Evolutionary conservation across 2,888 invertebrate species (phyloP), one percentile per base, ranked within the genome.

Genomic region (Lithophane semibrunnea): DNA sequence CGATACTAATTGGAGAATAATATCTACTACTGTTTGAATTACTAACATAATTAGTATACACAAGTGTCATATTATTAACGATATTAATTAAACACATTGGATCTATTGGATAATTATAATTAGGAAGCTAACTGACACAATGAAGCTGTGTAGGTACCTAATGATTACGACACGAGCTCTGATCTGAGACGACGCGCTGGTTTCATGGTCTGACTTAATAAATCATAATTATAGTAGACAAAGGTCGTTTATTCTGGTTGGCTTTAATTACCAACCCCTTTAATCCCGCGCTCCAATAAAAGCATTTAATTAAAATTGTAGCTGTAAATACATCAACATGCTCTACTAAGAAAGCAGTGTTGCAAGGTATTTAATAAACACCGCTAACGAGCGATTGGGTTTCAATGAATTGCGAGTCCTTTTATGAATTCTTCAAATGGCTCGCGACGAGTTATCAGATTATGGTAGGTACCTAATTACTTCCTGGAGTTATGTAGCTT

Each of bases 251-350:
- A 95, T 94, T 94, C 92, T 92, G 90, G 91, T 89, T 90, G 92
- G 91, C 91, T 93, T 94, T 94, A 94, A 95, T 95, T 94, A 94
- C 92, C 91, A 90, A 91, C 92, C 93, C 93, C 90, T 92, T 93
- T 94, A 94, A 95, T 93, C 93, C 91, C 88, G 85, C 88, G 90
- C 91, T 91, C 91, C 91, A 92, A 94, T 95, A 94, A 94, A 94
- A 93, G 92, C 93, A 92, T 93, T 94, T 95, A 94, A 95, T 95
- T 95, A 94, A 95, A 94, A 93, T 91, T 88, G 88, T 90, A 91
- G 88, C 90, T 89, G 90, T 91, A 91, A 91, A 92, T 92, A 91
- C 84, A 90, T 89, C 89, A 90, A 88, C 89, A 88, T 73, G 86
- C 76, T 82, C 80, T 73, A 77, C 82, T 85, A 82, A 84, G 87